These are phyloP conservation scores for Palloptera scutellata DNA, from an alignment of 2,888 invertebrate species.

Conservation along the genomic window DNA sequence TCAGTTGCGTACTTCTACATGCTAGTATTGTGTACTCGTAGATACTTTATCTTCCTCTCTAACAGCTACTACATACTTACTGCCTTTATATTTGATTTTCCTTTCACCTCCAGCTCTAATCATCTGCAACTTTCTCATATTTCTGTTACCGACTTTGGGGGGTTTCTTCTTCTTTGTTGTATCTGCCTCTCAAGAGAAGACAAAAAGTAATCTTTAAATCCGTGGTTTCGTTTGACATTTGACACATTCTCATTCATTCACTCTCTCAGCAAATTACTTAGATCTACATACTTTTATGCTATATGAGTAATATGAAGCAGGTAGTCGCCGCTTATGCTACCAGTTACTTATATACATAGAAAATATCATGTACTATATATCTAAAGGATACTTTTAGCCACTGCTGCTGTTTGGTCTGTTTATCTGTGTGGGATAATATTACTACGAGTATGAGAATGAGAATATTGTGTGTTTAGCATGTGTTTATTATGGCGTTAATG, in stretches of 20 bases:
- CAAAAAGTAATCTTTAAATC: conserved; percentile 27
- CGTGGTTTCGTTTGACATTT: conserved; percentile 28
- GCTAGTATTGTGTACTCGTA: no score
- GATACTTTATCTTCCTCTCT: background rate
- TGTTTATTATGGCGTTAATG: conserved; percentile 21
- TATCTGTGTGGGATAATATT: background rate
- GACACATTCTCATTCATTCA: conserved; percentile 11
- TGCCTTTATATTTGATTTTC: background rate
- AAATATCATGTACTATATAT: no score
- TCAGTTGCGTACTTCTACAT: conserved; percentile 1
- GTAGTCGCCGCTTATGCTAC: background rate
- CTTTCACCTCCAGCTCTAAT: no score
- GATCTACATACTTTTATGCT: background rate
- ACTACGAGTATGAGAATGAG: no score
- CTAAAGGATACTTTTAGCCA: conserved; percentile 8
- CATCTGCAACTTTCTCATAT: background rate
- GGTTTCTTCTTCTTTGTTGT: background rate
- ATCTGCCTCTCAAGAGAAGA: background rate
- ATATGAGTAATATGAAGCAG: background rate
- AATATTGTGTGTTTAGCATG: conserved; percentile 9
- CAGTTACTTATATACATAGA: no score
- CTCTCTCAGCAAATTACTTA: no score
- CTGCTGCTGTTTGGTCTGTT: background rate
- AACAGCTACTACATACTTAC: background rate
- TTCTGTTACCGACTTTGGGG: background rate